These are phyloP conservation scores for Murina feae DNA, from an alignment of 2,113 vertebrate genomes.

Conservation along the genomic window DNA sequence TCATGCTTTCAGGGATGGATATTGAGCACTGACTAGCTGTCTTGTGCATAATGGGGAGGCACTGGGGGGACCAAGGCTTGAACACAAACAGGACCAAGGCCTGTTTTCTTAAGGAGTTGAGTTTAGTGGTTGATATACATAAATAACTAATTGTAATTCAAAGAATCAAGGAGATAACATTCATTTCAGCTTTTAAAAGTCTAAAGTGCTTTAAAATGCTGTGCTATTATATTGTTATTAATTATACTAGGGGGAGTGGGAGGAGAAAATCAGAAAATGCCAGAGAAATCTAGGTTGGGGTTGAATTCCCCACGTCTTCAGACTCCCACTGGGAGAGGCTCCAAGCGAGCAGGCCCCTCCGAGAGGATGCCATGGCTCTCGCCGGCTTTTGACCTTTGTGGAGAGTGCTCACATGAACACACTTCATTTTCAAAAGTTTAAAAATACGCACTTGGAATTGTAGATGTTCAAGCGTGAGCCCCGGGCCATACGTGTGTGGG, in stretches of 20 bases:
- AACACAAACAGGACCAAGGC: background rate
- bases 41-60: background rate
- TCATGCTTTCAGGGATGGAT: background rate
- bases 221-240: slow-evolving; percentile 63
- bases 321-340: slow-evolving; percentile 54
- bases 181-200: slow-evolving; percentile 46
- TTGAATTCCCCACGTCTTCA: background rate
- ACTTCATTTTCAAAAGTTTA: slow-evolving; percentile 64
- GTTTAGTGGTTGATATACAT: background rate
- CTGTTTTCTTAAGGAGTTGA: background rate
- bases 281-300: slow-evolving; percentile 36
- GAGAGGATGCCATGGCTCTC: background rate
- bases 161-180: slow-evolving; percentile 28
- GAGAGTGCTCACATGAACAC: slow-evolving; percentile 60
- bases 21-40: background rate
- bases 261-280: slow-evolving; percentile 54
- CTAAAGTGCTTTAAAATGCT: slow-evolving; percentile 58
- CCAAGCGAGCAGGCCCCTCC: background rate
- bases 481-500: background rate
- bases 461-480: slow-evolving; percentile 25
- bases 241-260: slow-evolving; percentile 26
- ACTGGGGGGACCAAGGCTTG: background rate
- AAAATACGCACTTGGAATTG: slow-evolving; percentile 52
- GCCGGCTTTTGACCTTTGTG: slow-evolving; percentile 71
- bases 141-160: slow-evolving; percentile 11